These are phyloP conservation scores for Eurytoma californica DNA, from an alignment of 2,888 invertebrate species.

Conservation along the genomic window DNA sequence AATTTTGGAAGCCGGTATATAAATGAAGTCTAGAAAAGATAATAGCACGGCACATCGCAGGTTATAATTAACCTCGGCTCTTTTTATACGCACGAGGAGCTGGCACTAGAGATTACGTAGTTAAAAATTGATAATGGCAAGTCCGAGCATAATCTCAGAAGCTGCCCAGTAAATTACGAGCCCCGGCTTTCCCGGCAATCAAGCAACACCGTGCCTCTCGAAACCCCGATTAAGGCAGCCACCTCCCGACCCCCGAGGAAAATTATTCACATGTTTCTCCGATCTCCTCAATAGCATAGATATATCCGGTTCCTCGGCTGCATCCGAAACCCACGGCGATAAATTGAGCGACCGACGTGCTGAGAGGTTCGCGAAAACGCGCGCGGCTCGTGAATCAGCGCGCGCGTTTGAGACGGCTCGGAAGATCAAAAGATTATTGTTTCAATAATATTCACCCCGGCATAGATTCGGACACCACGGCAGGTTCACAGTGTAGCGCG, in stretches of 20 bases:
- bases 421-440: constrained; percentile 26
- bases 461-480: not conserved
- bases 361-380: not conserved
- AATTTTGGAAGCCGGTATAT: too few relatives aligned
- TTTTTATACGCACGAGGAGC: constrained; percentile 22
- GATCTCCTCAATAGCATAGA: not conserved
- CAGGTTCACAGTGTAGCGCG: constrained; percentile 1
- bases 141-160: constrained; percentile 12
- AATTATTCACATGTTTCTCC: too few relatives aligned
- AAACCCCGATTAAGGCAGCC: not conserved
- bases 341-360: too few relatives aligned
- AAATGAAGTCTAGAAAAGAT: too few relatives aligned
- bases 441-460: constrained; percentile 14
- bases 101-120: not conserved
- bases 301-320: constrained; percentile 8
- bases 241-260: not conserved
- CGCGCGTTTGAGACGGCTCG: not conserved
- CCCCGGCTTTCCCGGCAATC: constrained; percentile 33
- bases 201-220: constrained; percentile 23
- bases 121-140: constrained; percentile 33
- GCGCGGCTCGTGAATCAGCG: too few relatives aligned
- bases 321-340: not conserved
- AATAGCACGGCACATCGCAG: too few relatives aligned
- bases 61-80: not conserved
- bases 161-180: constrained; percentile 18